These are phyloP conservation scores for Bunonema sp. DNA, from an alignment of 2,888 invertebrate genomes.

Conservation along the genomic window DNA sequence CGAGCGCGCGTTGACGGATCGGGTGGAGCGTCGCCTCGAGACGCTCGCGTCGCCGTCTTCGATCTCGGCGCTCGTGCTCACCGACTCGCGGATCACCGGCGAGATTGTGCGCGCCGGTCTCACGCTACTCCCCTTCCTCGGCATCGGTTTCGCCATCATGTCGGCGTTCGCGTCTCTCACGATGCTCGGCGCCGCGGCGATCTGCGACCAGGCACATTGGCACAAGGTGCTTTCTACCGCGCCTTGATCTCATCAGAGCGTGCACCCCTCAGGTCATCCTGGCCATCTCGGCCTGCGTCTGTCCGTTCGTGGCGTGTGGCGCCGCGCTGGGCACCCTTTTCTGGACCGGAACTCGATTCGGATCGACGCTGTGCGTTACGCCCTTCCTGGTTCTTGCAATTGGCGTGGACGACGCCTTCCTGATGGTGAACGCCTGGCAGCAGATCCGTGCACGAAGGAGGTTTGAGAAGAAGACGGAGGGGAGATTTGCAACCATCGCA, in stretches of 20 bases:
- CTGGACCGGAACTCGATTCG: conserved; percentile 26
- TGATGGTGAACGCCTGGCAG: conserved; percentile 41
- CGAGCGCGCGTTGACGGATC: not conserved
- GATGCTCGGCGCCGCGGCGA: not conserved
- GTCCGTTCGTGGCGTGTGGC: conserved; percentile 40
- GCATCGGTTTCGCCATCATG: conserved; percentile 40
- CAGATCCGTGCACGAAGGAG: conserved; percentile 16
- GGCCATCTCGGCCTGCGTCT: conserved; percentile 31
- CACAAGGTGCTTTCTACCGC: not conserved
- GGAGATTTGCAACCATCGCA: not conserved
- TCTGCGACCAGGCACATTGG: not conserved
- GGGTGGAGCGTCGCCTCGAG: not conserved
- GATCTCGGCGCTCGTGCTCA: conserved; percentile 17
- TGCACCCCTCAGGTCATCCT: conserved; percentile 18
- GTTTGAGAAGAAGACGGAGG: conserved; percentile 5
- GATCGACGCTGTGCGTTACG: conserved; percentile 39
- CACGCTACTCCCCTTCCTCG: conserved; percentile 34
- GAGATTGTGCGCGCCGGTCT: conserved; percentile 28
- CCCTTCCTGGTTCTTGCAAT: conserved; percentile 35
- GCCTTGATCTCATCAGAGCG: not conserved
- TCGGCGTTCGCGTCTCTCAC: conserved; percentile 2
- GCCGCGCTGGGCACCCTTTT: conserved; percentile 9
- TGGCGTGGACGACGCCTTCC: conserved; percentile 38
- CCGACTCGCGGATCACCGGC: conserved; percentile 32
- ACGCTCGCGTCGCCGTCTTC: not conserved